Conservation (phyloP, 2,888 invertebrate genomes). For the Leuctra nigra region DNA sequence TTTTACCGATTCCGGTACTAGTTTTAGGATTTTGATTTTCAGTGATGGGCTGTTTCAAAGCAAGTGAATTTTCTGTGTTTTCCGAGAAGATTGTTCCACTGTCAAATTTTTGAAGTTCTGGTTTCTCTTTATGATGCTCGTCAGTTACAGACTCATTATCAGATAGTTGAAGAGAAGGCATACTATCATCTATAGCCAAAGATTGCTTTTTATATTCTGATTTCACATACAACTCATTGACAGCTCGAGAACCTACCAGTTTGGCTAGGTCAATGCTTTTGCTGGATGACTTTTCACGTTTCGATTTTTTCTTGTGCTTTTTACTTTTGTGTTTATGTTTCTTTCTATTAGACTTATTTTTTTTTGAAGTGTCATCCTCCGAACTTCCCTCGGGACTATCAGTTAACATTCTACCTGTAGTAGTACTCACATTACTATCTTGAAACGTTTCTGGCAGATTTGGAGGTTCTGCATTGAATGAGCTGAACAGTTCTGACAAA, state of each 20-base stretch:
- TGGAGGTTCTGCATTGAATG: conserved; percentile 67
- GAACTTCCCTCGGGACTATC: background rate
- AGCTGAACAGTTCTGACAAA: conserved; percentile 72
- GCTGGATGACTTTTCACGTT: background rate
- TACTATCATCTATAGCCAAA: too few relatives aligned
- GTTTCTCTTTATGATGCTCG: conserved; percentile 13
- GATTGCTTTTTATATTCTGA: conserved; percentile 38
- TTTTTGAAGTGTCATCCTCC: background rate
- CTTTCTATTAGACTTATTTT: background rate
- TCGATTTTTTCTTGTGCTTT: conserved; percentile 9
- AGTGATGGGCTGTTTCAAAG: too few relatives aligned
- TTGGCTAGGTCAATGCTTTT: conserved; percentile 22
- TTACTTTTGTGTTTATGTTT: conserved; percentile 14
- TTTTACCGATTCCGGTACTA: conserved; percentile 42
- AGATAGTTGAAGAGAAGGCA: too few relatives aligned
- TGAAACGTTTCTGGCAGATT: conserved; percentile 36
- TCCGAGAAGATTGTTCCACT: background rate
- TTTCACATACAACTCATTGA: too few relatives aligned
- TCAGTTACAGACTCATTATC: too few relatives aligned
- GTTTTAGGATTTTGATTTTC: too few relatives aligned
- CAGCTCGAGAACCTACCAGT: too few relatives aligned
- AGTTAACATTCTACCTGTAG: background rate
- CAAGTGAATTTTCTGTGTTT: background rate
- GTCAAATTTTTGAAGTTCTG: background rate
- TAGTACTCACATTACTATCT: conserved; percentile 18